Percentiles rank a stretch among this genome's conserved stretches.
Evolutionary conservation across 2,888 invertebrate species (phyloP).

Genomic region (Busseola fusca): DNA sequence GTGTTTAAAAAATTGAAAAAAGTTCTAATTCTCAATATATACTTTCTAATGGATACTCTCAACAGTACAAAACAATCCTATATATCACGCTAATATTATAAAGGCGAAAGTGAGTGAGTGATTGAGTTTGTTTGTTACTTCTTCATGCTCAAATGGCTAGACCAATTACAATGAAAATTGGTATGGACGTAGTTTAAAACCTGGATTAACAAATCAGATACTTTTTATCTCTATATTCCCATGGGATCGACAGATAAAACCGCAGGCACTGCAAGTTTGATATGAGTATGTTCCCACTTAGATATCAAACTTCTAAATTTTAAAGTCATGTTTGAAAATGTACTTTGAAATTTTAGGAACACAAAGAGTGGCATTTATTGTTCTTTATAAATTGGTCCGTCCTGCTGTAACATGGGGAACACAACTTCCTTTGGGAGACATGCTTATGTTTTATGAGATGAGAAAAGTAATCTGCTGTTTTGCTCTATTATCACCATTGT

Average conservation of each 20-base stretch:
- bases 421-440: neutral
- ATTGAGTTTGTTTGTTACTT: neutral
- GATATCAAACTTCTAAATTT: too few relatives aligned
- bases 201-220: too few relatives aligned
- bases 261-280: neutral
- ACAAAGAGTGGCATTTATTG: neutral
- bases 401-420: neutral
- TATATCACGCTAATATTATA: too few relatives aligned
- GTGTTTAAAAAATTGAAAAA: too few relatives aligned
- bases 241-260: neutral
- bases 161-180: too few relatives aligned
- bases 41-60: neutral
- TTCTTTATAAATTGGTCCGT: neutral
- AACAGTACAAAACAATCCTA: neutral
- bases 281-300: too few relatives aligned
- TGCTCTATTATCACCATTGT: neutral
- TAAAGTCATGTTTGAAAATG: neutral
- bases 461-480: neutral
- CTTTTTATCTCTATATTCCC: neutral
- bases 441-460: neutral
- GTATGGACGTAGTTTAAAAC: too few relatives aligned
- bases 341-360: neutral
- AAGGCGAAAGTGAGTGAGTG: too few relatives aligned
- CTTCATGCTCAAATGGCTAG: neutral
- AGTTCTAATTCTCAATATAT: slow-evolving; percentile 1